A percentile compares a stretch with the other conserved stretches of the same genome.
These are phyloP conservation scores for Sipha maydis DNA, from an alignment of 2,888 invertebrate genomes.

Conservation along the genomic window DNA sequence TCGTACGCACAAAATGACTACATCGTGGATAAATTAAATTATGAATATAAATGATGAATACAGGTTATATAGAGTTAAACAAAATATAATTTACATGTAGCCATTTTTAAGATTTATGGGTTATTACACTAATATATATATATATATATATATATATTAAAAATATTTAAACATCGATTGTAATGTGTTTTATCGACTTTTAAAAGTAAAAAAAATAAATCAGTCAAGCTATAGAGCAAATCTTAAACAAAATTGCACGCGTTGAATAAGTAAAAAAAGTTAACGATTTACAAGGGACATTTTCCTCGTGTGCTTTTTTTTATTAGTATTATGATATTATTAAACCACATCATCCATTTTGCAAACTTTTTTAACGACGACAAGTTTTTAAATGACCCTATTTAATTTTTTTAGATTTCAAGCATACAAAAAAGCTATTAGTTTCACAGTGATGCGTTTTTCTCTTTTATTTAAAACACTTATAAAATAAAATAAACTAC, in stretches of 20 bases:
- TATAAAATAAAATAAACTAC: not conserved
- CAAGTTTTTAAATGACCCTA: conserved; percentile 16
- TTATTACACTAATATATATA: not conserved
- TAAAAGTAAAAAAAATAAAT: conserved; percentile 13
- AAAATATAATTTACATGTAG: not conserved
- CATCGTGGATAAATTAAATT: not conserved
- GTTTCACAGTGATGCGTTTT: not conserved
- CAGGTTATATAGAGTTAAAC: not conserved
- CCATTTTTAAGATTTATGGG: not conserved
- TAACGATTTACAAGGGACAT: not conserved
- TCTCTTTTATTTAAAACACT: conserved; percentile 19
- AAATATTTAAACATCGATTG: not conserved
- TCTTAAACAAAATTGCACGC: conserved; percentile 10
- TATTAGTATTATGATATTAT: conserved; percentile 14
- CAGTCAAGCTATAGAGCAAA: not conserved
- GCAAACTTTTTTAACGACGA: not conserved
- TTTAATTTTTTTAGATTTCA: conserved; percentile 18
- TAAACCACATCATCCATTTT: conserved; percentile 7
- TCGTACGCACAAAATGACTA: not conserved
- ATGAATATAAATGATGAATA: conserved; percentile 23
- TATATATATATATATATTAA: not conserved
- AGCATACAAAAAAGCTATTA: conserved; percentile 18
- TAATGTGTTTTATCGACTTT: conserved; percentile 30
- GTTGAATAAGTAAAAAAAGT: conserved; percentile 23
- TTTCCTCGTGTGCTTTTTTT: not conserved